Conservation (phyloP, 1,140 invertebrate species). For the Drosophila athabasca region DNA sequence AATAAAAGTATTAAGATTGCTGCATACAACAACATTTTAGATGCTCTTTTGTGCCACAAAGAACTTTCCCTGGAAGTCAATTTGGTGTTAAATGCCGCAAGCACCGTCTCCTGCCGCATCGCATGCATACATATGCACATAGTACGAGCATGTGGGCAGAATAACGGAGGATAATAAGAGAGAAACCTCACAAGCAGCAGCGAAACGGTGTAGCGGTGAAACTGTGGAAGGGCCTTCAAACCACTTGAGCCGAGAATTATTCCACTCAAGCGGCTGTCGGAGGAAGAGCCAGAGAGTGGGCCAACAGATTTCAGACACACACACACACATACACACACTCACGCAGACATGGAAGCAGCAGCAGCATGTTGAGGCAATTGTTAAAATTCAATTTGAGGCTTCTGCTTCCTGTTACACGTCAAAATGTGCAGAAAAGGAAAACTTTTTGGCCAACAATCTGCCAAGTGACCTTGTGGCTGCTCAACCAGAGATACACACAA, state of each 20-base stretch:
- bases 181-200: no score
- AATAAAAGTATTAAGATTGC: no score
- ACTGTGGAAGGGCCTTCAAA: constrained; percentile 40
- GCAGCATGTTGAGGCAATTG: constrained; percentile 33
- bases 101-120: no score
- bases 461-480: constrained; percentile 25
- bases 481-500: constrained; percentile 21
- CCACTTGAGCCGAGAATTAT: constrained; percentile 37
- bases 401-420: constrained; percentile 46
- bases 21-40: no score
- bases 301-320: constrained; percentile 6
- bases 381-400: constrained; percentile 49
- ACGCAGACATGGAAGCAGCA: constrained; percentile 11
- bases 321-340: constrained; percentile 10
- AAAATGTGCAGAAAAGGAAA: constrained; percentile 43
- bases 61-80: no score
- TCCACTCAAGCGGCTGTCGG: constrained; percentile 46
- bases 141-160: no score
- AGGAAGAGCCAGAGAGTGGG: constrained; percentile 1
- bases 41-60: no score
- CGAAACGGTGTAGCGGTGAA: background rate
- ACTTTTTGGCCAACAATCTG: constrained; percentile 47
- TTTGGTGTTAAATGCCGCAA: no score
- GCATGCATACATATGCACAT: no score
- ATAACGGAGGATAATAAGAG: no score